A percentile compares a stretch with the other conserved stretches of the same genome.
phyloP scores from a whole-genome alignment of 2,113 vertebrate species.

The Mobula hypostoma region DNA sequence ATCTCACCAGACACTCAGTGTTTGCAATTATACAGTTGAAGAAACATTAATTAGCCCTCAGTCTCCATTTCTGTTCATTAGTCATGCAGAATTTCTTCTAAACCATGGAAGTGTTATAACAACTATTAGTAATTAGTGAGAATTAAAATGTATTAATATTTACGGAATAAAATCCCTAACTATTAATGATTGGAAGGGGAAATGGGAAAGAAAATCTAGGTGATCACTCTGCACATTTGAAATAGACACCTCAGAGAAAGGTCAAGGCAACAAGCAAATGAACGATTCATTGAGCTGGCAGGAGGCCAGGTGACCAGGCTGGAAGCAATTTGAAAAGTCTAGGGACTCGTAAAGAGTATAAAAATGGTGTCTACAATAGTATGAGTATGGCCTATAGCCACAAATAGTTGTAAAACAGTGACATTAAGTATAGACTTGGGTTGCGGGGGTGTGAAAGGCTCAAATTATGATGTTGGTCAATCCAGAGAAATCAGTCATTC shows the following conservation, averaged over 20 bases:
- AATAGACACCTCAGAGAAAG: background rate
- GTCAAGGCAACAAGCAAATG: constrained; percentile 17
- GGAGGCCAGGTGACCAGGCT: constrained; percentile 12
- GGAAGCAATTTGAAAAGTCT: constrained; percentile 26
- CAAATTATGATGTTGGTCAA: constrained; percentile 13
- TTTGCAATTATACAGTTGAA: background rate
- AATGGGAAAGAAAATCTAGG: constrained; percentile 9
- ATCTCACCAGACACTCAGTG: background rate
- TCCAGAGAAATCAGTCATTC: background rate
- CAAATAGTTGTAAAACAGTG: constrained; percentile 4
- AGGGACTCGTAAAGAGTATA: constrained; percentile 33
- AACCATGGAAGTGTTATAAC: background rate
- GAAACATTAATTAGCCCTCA: background rate
- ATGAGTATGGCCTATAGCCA: constrained; percentile 18
- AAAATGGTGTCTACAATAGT: constrained; percentile 1
- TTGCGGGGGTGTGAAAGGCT: background rate
- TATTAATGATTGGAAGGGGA: background rate
- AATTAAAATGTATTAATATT: background rate
- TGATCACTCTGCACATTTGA: background rate
- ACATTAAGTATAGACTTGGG: background rate
- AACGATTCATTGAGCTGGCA: constrained; percentile 29
- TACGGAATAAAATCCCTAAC: background rate
- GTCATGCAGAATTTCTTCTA: background rate
- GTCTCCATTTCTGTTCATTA: background rate
- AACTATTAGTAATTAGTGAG: no score